A percentile compares a stretch with the other conserved stretches of the same genome.
Conservation (phyloP, 1,140 invertebrate species). For the Arctopsyche grandis region DNA sequence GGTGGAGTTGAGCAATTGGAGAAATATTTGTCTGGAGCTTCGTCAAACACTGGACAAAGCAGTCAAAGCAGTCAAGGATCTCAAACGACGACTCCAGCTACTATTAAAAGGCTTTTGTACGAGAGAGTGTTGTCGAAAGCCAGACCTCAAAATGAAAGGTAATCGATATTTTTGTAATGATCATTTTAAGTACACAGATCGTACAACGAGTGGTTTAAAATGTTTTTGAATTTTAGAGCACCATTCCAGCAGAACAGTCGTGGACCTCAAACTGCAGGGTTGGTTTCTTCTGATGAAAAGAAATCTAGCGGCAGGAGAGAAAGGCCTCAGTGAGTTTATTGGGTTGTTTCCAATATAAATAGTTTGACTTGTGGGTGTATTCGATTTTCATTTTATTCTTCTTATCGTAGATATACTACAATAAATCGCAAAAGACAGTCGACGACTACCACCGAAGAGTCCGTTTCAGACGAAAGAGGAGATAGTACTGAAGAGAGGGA, state of each 20-base stretch:
- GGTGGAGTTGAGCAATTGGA: constrained; percentile 82
- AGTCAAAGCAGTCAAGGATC: constrained; percentile 53
- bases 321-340: constrained; percentile 75
- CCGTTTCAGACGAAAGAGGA: constrained; percentile 53
- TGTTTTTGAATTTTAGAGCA: constrained; percentile 58
- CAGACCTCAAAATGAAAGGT: constrained; percentile 49
- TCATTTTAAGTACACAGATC: neutral
- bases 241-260: constrained; percentile 68
- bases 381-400: constrained; percentile 25
- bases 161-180: constrained; percentile 14
- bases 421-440: constrained; percentile 64
- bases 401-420: constrained; percentile 66
- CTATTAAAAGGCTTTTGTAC: constrained; percentile 78
- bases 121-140: constrained; percentile 71
- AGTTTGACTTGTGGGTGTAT: too few species aligned
- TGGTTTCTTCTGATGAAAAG: constrained; percentile 58
- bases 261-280: constrained; percentile 79
- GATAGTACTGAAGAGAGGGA: constrained; percentile 60
- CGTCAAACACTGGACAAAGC: constrained; percentile 56
- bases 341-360: too few species aligned
- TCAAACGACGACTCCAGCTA: constrained; percentile 66
- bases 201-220: constrained; percentile 7
- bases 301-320: constrained; percentile 62
- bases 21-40: constrained; percentile 75
- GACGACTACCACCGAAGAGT: constrained; percentile 56